Evolutionary conservation across 2,888 invertebrate species (phyloP).

Genomic region (Eremobia ochroleuca): DNA sequence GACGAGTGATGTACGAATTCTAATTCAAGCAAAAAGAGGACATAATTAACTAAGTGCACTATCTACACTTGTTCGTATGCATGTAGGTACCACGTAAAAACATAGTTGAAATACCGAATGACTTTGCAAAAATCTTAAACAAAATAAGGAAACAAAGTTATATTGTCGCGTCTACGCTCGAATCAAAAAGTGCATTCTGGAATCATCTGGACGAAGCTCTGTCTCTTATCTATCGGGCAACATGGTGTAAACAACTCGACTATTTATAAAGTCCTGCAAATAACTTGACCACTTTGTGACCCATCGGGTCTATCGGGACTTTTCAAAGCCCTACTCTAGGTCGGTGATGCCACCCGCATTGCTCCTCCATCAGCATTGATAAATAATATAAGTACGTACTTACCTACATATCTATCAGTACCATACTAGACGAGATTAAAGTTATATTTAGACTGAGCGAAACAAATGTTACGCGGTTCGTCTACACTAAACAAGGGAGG

Average conservation of each 20-base stretch:
- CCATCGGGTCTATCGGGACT: constrained; percentile 68
- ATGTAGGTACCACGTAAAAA: not conserved
- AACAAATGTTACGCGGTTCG: constrained; percentile 16
- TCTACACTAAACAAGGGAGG: constrained; percentile 18
- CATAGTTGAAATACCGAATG: not conserved
- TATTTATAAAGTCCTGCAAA: constrained; percentile 76
- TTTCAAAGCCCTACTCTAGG: constrained; percentile 70
- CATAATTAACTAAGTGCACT: not conserved
- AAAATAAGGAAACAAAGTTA: not conserved
- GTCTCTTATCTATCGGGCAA: constrained; percentile 73
- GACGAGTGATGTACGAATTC: constrained; percentile 14
- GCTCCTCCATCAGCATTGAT: constrained; percentile 31
- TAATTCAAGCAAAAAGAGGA: constrained; percentile 24
- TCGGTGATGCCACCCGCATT: constrained; percentile 56
- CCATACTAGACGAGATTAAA: constrained; percentile 1
- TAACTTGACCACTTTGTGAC: constrained; percentile 72
- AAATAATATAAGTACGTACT: not conserved
- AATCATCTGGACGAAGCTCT: constrained; percentile 67
- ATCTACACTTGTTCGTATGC: not conserved
- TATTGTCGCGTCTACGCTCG: not conserved
- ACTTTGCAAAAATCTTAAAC: not conserved
- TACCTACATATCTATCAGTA: not conserved
- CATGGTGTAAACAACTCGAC: constrained; percentile 80
- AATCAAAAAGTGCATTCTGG: constrained; percentile 66
- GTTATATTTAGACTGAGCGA: constrained; percentile 16